phyloP scores from a whole-genome alignment of 2,888 invertebrate genomes.

The Scrobipalpa costella region DNA sequence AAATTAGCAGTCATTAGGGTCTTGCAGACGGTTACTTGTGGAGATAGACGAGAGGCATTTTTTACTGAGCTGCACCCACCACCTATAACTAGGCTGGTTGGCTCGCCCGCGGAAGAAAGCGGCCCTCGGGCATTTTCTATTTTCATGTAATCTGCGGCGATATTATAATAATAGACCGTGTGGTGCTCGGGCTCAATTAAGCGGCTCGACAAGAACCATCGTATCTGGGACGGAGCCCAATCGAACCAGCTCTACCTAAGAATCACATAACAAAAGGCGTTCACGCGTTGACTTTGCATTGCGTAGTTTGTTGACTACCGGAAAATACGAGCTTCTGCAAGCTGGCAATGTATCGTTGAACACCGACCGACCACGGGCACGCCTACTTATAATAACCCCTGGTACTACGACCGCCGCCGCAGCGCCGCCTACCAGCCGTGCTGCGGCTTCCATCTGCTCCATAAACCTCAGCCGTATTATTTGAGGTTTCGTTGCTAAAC shows the following conservation, averaged over 20 bases:
- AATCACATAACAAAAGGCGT: slow-evolving; percentile 22
- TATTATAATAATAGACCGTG: slow-evolving; percentile 67
- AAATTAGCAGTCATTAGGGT: slow-evolving; percentile 33
- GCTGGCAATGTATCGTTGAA: not conserved
- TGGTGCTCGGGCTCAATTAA: slow-evolving; percentile 68
- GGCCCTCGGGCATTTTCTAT: slow-evolving; percentile 74
- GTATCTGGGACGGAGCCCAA: slow-evolving; percentile 55
- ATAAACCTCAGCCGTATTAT: slow-evolving; percentile 14
- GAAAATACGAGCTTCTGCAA: not conserved
- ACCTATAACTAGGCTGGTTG: slow-evolving; percentile 55
- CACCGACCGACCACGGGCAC: not conserved
- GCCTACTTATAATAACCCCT: not conserved
- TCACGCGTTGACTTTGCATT: not conserved
- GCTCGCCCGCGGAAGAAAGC: slow-evolving; percentile 62
- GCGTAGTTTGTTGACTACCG: not conserved
- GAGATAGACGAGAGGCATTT: slow-evolving; percentile 43
- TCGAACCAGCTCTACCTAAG: slow-evolving; percentile 44
- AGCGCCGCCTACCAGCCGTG: slow-evolving; percentile 26
- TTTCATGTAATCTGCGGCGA: slow-evolving; percentile 69
- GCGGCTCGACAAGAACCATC: slow-evolving; percentile 50
- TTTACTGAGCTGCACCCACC: slow-evolving; percentile 54
- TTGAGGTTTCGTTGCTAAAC: not conserved
- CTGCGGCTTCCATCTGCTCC: slow-evolving; percentile 28
- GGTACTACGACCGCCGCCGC: slow-evolving; percentile 31
- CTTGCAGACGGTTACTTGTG: slow-evolving; percentile 24